Evolutionary conservation across 2,888 invertebrate species (phyloP).

Genomic region (Cancer borealis): DNA sequence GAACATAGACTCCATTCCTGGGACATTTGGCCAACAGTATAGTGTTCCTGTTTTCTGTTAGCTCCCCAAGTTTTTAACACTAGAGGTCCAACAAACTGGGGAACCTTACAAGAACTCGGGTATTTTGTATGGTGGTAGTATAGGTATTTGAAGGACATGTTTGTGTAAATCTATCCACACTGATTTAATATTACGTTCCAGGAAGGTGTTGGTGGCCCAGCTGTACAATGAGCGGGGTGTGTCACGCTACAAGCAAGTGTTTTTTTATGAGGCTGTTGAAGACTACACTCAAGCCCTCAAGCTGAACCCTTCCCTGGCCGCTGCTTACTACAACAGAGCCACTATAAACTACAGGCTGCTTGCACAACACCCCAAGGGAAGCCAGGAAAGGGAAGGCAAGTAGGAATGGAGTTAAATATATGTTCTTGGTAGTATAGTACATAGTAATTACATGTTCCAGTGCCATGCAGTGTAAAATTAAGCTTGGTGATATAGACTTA

Average conservation of each 20-base stretch:
- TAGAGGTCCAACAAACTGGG: too few relatives aligned
- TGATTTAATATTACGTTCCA: conserved; percentile 34
- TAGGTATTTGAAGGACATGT: too few relatives aligned
- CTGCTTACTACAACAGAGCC: conserved; percentile 80
- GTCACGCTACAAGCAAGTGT: conserved; percentile 80
- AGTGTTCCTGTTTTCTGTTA: too few relatives aligned
- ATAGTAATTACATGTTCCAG: too few relatives aligned
- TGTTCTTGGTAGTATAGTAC: background rate
- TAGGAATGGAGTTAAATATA: background rate
- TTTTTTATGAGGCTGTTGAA: conserved; percentile 80
- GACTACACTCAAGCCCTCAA: conserved; percentile 80
- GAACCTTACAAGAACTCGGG: too few relatives aligned
- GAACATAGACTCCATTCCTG: too few relatives aligned
- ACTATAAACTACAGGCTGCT: conserved; percentile 80
- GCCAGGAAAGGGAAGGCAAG: conserved; percentile 56
- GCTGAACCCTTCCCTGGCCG: conserved; percentile 78
- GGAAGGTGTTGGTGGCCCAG: conserved; percentile 49
- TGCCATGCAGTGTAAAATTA: too few relatives aligned
- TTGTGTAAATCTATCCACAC: background rate
- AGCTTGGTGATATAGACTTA: too few relatives aligned
- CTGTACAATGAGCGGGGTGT: conserved; percentile 80
- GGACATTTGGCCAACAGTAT: too few relatives aligned
- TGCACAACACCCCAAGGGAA: conserved; percentile 77
- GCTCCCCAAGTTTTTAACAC: too few relatives aligned
- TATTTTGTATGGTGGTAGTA: too few relatives aligned